Conservation (phyloP, 2,113 vertebrate genomes). For the Jacana jacana region DNA sequence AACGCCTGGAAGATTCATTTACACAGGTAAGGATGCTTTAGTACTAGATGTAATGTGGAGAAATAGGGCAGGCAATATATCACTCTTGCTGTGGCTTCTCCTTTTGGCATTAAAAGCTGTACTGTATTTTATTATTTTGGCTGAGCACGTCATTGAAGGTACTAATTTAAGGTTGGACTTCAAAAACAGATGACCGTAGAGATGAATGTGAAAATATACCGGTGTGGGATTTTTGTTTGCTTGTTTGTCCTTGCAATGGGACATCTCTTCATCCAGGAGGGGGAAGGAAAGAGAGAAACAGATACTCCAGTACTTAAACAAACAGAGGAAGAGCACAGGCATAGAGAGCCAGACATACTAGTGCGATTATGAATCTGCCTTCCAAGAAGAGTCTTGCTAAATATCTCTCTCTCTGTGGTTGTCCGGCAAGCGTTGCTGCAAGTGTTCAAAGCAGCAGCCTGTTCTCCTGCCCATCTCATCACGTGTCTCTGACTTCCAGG, state of each 20-base stretch:
- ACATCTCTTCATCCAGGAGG: background rate
- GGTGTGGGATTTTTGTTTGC: background rate
- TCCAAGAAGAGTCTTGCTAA: background rate
- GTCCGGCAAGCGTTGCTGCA: background rate
- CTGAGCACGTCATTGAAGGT: background rate
- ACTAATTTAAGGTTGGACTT: background rate
- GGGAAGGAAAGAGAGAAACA: background rate
- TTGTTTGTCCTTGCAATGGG: background rate
- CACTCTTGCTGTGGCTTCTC: background rate
- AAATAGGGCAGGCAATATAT: background rate
- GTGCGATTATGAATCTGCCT: background rate
- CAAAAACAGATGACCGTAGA: background rate
- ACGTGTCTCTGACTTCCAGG: background rate
- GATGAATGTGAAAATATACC: background rate
- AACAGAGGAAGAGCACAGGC: background rate
- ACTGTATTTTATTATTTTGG: background rate
- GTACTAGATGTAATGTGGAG: background rate
- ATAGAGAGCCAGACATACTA: background rate
- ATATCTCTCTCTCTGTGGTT: background rate
- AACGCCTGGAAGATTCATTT: constrained; percentile 99
- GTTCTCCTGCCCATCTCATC: background rate
- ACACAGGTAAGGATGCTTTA: constrained; percentile 86
- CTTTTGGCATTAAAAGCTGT: background rate
- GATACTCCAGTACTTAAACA: background rate
- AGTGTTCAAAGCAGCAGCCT: background rate